Evolutionary conservation across 2,888 invertebrate species (phyloP).

Genomic region (Cryptocheilus praepositus): DNA sequence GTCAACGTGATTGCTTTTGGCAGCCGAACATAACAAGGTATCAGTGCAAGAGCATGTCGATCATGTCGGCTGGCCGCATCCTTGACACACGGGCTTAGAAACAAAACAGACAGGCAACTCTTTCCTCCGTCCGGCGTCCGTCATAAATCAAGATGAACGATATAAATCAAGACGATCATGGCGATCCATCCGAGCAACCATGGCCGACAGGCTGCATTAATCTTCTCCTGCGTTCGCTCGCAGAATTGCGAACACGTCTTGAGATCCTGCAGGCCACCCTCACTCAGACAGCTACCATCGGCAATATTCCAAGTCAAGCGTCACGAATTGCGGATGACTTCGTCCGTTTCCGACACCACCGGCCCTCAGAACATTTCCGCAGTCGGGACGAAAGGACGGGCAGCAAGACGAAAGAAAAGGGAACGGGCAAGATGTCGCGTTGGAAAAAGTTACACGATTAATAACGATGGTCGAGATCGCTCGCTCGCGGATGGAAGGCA

Average conservation of each 20-base stretch:
- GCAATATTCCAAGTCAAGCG: no score
- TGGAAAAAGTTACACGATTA: slow-evolving; percentile 5
- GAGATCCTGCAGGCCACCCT: background rate
- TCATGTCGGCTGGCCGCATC: slow-evolving; percentile 8
- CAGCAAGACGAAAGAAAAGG: background rate
- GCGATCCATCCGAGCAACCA: slow-evolving; percentile 42
- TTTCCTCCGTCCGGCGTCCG: slow-evolving; percentile 12
- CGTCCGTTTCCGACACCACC: no score
- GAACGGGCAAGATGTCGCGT: background rate
- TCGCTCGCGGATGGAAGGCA: slow-evolving; percentile 72
- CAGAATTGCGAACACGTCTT: no score
- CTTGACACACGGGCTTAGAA: slow-evolving; percentile 22
- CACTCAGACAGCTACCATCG: no score
- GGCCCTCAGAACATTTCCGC: background rate
- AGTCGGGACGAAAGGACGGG: background rate
- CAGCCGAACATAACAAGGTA: no score
- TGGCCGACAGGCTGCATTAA: slow-evolving; percentile 47
- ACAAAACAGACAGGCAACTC: slow-evolving; percentile 24
- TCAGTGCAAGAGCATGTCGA: no score
- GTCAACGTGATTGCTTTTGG: no score
- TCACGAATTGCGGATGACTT: no score
- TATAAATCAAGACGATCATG: slow-evolving; percentile 39
- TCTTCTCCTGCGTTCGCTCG: slow-evolving; percentile 36
- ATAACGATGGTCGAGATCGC: slow-evolving; percentile 56
- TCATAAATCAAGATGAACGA: slow-evolving; percentile 47